Base-by-base conservation (phyloP, 1,140 invertebrate genomes). In the Calycopis cecrops region DNA sequence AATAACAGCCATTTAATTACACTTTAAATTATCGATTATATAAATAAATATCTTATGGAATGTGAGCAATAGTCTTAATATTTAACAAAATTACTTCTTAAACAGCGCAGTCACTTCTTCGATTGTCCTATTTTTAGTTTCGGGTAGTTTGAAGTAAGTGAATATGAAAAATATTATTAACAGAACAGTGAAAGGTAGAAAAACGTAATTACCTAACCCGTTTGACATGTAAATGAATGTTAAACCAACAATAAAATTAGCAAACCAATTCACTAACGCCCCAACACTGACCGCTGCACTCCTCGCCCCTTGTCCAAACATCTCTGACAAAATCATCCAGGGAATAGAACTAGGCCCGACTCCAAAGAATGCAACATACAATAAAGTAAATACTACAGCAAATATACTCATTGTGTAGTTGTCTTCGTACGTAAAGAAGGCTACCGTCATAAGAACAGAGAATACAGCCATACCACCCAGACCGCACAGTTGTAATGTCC, bases 101-200 rank as follows among this genome's bases (percentile, higher is more conserved):
- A 98, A 98, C 65, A 97, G 87, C 66, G 95, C 93, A 63, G 96
- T 91, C 69, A 99, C 98, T 86, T 99, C 97, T 88, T 99, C 97
- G 81, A 98, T 98, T 42, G 96, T 98, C 88, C 96, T 97, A 85
- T 98, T 98, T 89, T 99, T 99, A 51, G 98, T 99, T 91, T 99
- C 98, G 55, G 98, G 98, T 62, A 99, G 93, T 89, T 96, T 96
- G 83, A 96, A 95, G 86, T 98, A 98, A n/a, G 96, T 97, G 89
- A 98, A 99, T 71, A 96, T 92, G 92, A 95, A 97, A 89, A 98
- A 99, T 73, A 97, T 89, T 35, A 96, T 94, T 73, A 99, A 91
- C 74, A 98, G 93, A 65, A 93, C 93, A 81, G 96, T 96, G 90
- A 98, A 99, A 57, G 97, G 96, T 79, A 99, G 91, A 90, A 99